Evolutionary conservation across 2,797 vertebrate genomes (phyloP).

Genomic region (Brachymystax lenok): DNA sequence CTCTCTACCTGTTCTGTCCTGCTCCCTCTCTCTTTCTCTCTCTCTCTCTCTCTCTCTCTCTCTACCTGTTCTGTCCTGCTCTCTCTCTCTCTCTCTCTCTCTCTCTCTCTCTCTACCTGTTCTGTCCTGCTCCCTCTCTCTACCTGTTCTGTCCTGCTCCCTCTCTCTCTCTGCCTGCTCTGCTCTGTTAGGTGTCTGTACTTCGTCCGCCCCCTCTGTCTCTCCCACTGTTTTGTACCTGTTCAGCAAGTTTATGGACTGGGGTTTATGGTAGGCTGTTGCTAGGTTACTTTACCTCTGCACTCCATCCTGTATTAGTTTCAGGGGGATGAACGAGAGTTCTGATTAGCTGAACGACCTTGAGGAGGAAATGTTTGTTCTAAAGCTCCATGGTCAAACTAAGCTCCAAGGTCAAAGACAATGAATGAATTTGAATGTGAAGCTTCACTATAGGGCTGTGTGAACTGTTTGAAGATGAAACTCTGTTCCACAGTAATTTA

Average conservation of each 20-base stretch:
- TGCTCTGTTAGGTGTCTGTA: conserved; percentile 32
- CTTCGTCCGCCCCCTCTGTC: conserved; percentile 10
- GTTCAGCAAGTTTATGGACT: conserved; percentile 47
- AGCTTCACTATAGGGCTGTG: background rate
- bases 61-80: too few relatives aligned
- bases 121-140: too few relatives aligned
- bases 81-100: too few relatives aligned
- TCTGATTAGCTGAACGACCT: background rate
- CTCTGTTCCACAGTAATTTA: background rate
- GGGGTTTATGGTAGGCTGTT: conserved; percentile 50
- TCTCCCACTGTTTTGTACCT: conserved; percentile 49
- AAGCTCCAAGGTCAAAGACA: background rate
- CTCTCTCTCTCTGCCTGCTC: background rate
- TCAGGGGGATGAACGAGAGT: background rate
- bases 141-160: background rate
- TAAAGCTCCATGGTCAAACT: background rate
- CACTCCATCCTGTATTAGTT: conserved; percentile 32
- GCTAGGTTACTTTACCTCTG: conserved; percentile 68
- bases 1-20: too few relatives aligned
- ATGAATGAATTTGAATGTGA: background rate
- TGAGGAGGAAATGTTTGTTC: background rate
- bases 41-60: too few relatives aligned
- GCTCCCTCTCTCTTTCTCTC: background rate
- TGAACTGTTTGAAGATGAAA: background rate
- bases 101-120: too few relatives aligned